Conservation (phyloP, 2,797 vertebrate species). For the Pristis pectinata region DNA sequence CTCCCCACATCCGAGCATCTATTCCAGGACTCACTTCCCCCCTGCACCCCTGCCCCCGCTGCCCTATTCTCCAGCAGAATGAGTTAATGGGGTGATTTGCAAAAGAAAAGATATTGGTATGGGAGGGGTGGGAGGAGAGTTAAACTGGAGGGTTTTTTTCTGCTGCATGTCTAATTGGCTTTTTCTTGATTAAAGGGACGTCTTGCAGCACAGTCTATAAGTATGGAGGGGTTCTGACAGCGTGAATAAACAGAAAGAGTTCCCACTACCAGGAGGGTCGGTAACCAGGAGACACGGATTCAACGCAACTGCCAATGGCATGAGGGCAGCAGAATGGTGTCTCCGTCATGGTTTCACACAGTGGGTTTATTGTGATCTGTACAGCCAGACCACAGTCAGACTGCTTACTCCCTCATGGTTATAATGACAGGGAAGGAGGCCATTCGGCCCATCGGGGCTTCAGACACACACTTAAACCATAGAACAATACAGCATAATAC, state of each 20-base stretch:
- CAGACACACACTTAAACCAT: no score
- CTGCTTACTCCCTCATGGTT: no score
- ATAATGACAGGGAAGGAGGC: no score
- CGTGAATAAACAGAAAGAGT: not conserved
- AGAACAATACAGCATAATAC: no score
- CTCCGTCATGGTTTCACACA: no score
- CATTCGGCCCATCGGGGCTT: no score
- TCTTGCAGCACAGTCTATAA: not conserved
- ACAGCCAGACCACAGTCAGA: no score
- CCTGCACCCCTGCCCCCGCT: not conserved
- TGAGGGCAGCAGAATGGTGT: no score
- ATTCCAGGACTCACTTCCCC: not conserved
- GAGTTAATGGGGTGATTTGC: not conserved
- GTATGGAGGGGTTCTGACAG: not conserved
- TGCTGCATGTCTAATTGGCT: not conserved
- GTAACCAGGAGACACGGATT: not conserved
- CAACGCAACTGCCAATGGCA: not conserved
- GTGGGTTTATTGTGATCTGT: no score
- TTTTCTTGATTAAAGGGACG: not conserved
- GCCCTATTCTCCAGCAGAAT: not conserved
- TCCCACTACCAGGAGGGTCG: not conserved
- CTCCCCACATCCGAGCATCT: not conserved
- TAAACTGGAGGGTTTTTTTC: not conserved
- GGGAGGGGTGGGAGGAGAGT: not conserved
- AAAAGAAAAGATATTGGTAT: not conserved